phyloP scores from a whole-genome alignment of 2,888 invertebrate genomes.

The Malachius bipustulatus region DNA sequence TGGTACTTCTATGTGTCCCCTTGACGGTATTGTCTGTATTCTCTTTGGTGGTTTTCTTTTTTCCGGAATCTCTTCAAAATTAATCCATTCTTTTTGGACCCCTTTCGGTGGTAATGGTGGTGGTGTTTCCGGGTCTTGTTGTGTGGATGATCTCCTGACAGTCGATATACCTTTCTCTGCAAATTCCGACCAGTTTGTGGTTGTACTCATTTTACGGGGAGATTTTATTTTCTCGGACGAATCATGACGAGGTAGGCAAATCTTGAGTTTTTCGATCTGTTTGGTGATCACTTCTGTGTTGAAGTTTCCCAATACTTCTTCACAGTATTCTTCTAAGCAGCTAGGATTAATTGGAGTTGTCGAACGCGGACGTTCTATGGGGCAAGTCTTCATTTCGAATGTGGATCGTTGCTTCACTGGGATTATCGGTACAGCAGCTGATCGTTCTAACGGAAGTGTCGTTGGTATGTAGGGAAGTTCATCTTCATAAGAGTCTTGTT shows the following conservation, averaged over 20 bases:
- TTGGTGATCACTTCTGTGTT: slow-evolving; percentile 27
- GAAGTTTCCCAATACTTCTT: slow-evolving; percentile 31
- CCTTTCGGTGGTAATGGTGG: slow-evolving; percentile 40
- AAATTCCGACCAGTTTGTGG: slow-evolving; percentile 46
- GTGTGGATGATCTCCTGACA: slow-evolving; percentile 26
- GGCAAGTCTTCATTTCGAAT: slow-evolving; percentile 52
- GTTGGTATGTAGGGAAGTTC: slow-evolving; percentile 83
- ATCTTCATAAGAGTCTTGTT: slow-evolving; percentile 69
- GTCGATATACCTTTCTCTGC: slow-evolving; percentile 48
- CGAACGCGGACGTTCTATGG: slow-evolving; percentile 62
- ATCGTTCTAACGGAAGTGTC: slow-evolving; percentile 76
- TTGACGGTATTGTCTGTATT: slow-evolving; percentile 66
- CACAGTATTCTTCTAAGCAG: slow-evolving; percentile 58
- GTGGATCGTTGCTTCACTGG: slow-evolving; percentile 60
- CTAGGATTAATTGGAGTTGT: slow-evolving; percentile 62
- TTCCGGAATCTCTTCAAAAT: slow-evolving; percentile 78
- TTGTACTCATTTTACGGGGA: slow-evolving; percentile 37
- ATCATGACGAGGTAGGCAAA: slow-evolving; percentile 45
- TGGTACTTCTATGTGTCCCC: slow-evolving; percentile 36
- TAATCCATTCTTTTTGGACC: slow-evolving; percentile 58
- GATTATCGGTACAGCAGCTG: slow-evolving; percentile 67
- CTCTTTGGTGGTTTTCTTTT: slow-evolving; percentile 68
- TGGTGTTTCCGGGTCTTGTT: slow-evolving; percentile 29
- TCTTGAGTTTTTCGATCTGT: slow-evolving; percentile 53
- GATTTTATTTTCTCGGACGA: slow-evolving; percentile 36